phyloP scores from a whole-genome alignment of 1,140 invertebrate genomes.

The Plutomurus gul region DNA sequence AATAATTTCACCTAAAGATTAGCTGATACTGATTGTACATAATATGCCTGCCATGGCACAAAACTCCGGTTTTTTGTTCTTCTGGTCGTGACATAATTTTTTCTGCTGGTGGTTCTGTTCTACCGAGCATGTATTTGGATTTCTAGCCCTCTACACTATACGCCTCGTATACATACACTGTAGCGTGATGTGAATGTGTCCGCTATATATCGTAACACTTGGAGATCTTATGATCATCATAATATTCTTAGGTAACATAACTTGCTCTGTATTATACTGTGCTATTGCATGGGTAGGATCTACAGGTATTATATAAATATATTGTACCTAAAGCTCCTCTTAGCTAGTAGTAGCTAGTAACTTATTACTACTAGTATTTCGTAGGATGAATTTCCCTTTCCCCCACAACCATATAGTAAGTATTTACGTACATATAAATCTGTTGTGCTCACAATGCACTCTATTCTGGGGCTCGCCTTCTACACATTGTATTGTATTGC shows the following conservation, averaged over 20 bases:
- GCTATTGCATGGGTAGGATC: neutral
- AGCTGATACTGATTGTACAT: slow-evolving; percentile 21
- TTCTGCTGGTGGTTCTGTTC: neutral
- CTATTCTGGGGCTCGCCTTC: too few relatives aligned
- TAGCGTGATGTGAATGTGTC: slow-evolving; percentile 7
- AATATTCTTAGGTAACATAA: slow-evolving; percentile 22
- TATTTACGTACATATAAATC: neutral
- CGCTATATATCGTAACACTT: neutral
- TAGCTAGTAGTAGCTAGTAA: too few relatives aligned
- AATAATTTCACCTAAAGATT: slow-evolving; percentile 22
- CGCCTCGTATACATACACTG: too few relatives aligned
- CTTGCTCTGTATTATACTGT: too few relatives aligned
- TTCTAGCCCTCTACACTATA: neutral
- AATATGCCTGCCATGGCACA: neutral
- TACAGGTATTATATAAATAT: neutral
- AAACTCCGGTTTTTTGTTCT: slow-evolving; percentile 17
- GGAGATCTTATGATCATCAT: slow-evolving; percentile 3
- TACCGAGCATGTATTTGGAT: neutral
- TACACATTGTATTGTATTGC: too few relatives aligned
- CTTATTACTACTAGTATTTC: neutral
- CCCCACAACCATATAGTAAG: neutral
- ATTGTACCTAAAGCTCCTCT: slow-evolving; percentile 26
- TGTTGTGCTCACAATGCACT: too few relatives aligned
- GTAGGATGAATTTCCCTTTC: neutral
- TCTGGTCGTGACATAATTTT: slow-evolving; percentile 21